Conservation (phyloP, 2,888 invertebrate genomes). For the Amphipoea oculea region DNA sequence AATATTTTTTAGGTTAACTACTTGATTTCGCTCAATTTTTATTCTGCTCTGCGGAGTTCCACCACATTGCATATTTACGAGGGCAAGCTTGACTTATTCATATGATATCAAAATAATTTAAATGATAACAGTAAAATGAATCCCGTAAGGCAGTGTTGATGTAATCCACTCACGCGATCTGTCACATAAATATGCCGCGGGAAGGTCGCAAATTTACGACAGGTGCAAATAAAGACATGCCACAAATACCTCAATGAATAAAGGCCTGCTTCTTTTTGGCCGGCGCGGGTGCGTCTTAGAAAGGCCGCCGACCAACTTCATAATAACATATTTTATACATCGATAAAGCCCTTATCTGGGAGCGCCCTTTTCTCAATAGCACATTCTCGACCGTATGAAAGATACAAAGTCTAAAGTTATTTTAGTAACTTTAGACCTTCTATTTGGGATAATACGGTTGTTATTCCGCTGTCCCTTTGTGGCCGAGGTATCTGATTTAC, state of each 20-base stretch:
- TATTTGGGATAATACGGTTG: constrained; percentile 71
- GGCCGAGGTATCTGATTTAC: constrained; percentile 81
- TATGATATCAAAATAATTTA: constrained; percentile 51
- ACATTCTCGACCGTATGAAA: constrained; percentile 78
- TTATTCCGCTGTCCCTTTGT: constrained; percentile 66
- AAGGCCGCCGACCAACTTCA: constrained; percentile 81
- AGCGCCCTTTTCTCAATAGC: constrained; percentile 86
- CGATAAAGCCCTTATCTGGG: constrained; percentile 86
- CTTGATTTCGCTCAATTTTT: background rate
- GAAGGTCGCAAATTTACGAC: constrained; percentile 79
- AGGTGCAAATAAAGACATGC: constrained; percentile 84
- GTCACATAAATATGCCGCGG: constrained; percentile 63
- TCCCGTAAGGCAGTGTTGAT: constrained; percentile 55
- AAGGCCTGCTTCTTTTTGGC: constrained; percentile 76
- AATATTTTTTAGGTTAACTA: background rate
- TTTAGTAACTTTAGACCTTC: constrained; percentile 74
- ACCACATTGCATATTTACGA: background rate
- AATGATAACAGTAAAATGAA: constrained; percentile 58
- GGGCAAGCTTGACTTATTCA: constrained; percentile 31
- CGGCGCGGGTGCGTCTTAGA: constrained; percentile 61
- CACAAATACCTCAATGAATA: constrained; percentile 79
- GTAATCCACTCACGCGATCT: constrained; percentile 65
- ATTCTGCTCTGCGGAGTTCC: background rate
- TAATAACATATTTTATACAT: constrained; percentile 88
- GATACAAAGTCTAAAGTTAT: constrained; percentile 74